phyloP scores from a whole-genome alignment of 2,888 invertebrate genomes.

The Laspeyria flexula region DNA sequence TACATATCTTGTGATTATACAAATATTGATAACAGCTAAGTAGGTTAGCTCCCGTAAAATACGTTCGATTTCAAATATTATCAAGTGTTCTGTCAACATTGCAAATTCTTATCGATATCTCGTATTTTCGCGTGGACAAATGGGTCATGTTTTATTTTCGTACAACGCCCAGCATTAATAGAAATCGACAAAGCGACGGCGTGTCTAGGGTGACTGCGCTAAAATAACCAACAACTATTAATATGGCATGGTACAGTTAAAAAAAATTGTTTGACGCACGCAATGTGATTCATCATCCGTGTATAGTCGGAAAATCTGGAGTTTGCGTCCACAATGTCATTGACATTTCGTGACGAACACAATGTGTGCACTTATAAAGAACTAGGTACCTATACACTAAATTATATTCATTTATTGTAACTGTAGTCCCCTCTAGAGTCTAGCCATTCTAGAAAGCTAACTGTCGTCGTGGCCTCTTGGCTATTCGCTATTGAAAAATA shows the following conservation, averaged over 20 bases:
- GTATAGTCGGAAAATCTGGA: slow-evolving; percentile 67
- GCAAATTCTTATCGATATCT: slow-evolving; percentile 76
- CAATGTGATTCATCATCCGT: slow-evolving; percentile 75
- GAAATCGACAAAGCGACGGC: slow-evolving; percentile 56
- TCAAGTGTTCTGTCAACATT: slow-evolving; percentile 77
- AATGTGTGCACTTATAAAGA: slow-evolving; percentile 42
- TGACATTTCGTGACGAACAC: slow-evolving; percentile 73
- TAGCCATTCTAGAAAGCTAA: slow-evolving; percentile 51
- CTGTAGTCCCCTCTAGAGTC: slow-evolving; percentile 47
- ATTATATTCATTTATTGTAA: slow-evolving; percentile 29
- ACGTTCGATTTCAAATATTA: slow-evolving; percentile 77
- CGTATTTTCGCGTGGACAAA: slow-evolving; percentile 68
- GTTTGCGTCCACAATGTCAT: slow-evolving; percentile 71
- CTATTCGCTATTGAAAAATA: slow-evolving; percentile 49
- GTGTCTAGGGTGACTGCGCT: slow-evolving; percentile 60
- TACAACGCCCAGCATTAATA: slow-evolving; percentile 52
- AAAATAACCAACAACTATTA: slow-evolving; percentile 64
- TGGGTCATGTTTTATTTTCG: slow-evolving; percentile 74
- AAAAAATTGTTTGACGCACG: slow-evolving; percentile 71
- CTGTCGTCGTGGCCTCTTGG: slow-evolving; percentile 40
- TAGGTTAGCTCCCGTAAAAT: slow-evolving; percentile 82
- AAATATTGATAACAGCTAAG: slow-evolving; percentile 77
- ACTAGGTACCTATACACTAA: slow-evolving; percentile 30
- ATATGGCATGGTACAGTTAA: slow-evolving; percentile 51
- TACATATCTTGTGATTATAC: slow-evolving; percentile 64